phyloP scores from a whole-genome alignment of 2,113 vertebrate genomes.

The Pituophis catenifer region DNA sequence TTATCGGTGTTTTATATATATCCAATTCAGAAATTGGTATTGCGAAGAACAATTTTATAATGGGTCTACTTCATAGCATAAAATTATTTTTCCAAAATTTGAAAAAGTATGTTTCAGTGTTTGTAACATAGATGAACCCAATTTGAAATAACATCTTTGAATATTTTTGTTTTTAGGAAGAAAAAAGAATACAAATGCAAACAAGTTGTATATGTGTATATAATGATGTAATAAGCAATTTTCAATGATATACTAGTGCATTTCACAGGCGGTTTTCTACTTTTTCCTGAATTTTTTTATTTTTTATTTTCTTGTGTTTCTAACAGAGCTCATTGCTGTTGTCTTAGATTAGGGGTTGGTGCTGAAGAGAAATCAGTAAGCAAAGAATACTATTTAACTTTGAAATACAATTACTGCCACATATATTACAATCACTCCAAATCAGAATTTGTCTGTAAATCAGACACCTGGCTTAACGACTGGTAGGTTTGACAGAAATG shows the following conservation, averaged over 20 bases:
- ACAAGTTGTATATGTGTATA: conserved; percentile 43
- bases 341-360: not conserved
- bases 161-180: conserved; percentile 1
- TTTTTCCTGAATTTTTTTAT: not conserved
- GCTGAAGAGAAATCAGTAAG: not conserved
- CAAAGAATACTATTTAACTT: not conserved
- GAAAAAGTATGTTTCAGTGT: conserved; percentile 32
- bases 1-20: conserved; percentile 23
- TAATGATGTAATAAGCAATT: conserved; percentile 31
- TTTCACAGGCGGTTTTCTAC: not conserved
- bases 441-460: not conserved
- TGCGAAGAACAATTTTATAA: conserved; percentile 27
- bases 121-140: conserved; percentile 41
- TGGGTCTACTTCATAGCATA: conserved; percentile 18
- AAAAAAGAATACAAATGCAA: conserved; percentile 35
- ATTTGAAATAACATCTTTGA: conserved; percentile 39
- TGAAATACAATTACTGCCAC: not conserved
- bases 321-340: not conserved
- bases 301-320: not conserved
- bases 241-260: not conserved
- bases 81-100: conserved; percentile 24
- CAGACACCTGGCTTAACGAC: not conserved
- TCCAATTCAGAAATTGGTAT: conserved; percentile 6
- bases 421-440: not conserved
- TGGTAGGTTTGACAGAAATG: not conserved